Percentiles rank a stretch among this genome's conserved stretches.
These are phyloP conservation scores for Pteruthius melanotis DNA, from an alignment of 2,113 vertebrate genomes.

Conservation along the genomic window DNA sequence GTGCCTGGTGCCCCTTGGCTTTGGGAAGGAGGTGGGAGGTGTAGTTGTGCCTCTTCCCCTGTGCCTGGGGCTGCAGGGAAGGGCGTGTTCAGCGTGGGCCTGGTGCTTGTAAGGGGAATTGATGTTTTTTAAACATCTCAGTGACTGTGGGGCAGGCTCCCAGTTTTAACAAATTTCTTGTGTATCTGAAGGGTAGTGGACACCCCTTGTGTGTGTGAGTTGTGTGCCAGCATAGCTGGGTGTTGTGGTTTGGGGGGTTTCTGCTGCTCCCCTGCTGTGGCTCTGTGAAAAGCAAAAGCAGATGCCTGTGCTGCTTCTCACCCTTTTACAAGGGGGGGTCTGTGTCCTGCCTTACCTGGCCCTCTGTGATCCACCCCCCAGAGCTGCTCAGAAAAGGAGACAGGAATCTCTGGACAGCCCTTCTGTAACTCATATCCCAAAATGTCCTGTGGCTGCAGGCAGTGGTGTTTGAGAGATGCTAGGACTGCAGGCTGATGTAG, in stretches of 20 bases:
- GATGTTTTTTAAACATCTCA: neutral
- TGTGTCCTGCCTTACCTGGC: neutral
- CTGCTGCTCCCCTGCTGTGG: neutral
- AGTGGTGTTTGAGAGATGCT: neutral
- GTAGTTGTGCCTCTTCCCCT: neutral
- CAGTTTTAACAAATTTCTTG: neutral
- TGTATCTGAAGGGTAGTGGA: neutral
- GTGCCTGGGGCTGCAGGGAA: neutral
- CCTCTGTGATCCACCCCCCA: too few relatives aligned
- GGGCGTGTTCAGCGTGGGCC: rapidly evolving
- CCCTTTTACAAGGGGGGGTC: neutral
- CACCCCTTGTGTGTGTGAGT: neutral
- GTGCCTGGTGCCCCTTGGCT: neutral
- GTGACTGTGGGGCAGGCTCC: neutral
- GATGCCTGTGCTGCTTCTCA: neutral
- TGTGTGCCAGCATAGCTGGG: neutral
- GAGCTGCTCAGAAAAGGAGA: neutral
- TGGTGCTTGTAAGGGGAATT: neutral
- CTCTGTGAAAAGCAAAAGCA: neutral
- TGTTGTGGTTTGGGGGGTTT: neutral
- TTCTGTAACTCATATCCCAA: neutral
- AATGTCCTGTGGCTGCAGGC: neutral
- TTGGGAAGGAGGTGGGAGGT: neutral
- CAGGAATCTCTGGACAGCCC: neutral
- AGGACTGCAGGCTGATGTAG: neutral